These are phyloP conservation scores for Pyrgus malvae DNA, from an alignment of 2,888 invertebrate species.

Conservation along the genomic window DNA sequence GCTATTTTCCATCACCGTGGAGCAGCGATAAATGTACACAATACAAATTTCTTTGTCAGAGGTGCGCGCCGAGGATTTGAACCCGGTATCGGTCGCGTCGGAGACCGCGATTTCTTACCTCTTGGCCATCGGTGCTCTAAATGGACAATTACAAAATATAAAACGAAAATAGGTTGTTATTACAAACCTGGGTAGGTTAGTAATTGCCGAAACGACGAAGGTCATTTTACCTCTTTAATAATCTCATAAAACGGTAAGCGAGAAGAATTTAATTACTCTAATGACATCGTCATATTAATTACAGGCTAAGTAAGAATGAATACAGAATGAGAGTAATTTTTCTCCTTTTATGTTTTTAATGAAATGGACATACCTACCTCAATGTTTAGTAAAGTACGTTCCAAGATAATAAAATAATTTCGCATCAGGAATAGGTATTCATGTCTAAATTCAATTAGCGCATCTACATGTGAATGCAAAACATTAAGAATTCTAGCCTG, in stretches of 20 bases:
- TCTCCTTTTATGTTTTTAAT: constrained; percentile 26
- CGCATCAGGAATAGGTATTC: constrained; percentile 11
- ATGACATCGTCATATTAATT: constrained; percentile 29
- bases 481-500: constrained; percentile 53
- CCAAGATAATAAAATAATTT: constrained; percentile 11
- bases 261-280: constrained; percentile 26
- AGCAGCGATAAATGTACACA: too few species aligned
- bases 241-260: constrained; percentile 17
- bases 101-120: too few species aligned
- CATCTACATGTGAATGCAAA: constrained; percentile 46
- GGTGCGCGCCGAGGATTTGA: too few species aligned
- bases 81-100: too few species aligned
- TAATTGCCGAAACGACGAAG: constrained; percentile 15
- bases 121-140: too few species aligned
- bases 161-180: too few species aligned
- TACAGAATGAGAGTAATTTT: constrained; percentile 24
- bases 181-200: too few species aligned
- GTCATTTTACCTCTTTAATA: constrained; percentile 22
- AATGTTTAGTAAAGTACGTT: constrained; percentile 4
- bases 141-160: not conserved
- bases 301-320: constrained; percentile 27
- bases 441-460: constrained; percentile 36
- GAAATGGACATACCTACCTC: constrained; percentile 14
- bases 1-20: too few species aligned
- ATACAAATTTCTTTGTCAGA: too few species aligned